Conservation (phyloP, 2,888 invertebrate species). For the Nomada ruficornis region DNA sequence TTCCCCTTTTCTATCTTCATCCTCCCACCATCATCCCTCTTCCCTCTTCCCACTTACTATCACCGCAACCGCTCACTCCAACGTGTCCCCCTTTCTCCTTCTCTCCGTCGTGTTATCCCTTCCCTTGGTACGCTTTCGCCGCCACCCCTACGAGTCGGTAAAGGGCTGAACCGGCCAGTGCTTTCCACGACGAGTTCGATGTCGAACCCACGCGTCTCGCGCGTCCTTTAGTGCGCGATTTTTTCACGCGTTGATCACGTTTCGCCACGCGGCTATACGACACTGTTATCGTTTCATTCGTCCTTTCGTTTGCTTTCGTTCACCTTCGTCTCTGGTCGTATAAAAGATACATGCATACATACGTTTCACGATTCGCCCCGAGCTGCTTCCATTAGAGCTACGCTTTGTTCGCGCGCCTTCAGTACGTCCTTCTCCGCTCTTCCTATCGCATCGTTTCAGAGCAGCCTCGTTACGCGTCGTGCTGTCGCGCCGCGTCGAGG, state of each 20-base stretch:
- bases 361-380: not conserved
- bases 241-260: slow-evolving; percentile 34
- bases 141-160: slow-evolving; percentile 69
- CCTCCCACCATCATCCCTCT: slow-evolving; percentile 47
- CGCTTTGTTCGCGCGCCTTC: slow-evolving; percentile 36
- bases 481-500: slow-evolving; percentile 16
- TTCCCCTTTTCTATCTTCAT: slow-evolving; percentile 54
- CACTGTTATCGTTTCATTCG: not conserved
- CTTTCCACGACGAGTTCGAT: slow-evolving; percentile 78
- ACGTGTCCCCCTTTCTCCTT: slow-evolving; percentile 18
- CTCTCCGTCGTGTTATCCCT: slow-evolving; percentile 63
- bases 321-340: not conserved
- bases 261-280: slow-evolving; percentile 25
- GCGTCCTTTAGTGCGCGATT: slow-evolving; percentile 38
- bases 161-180: slow-evolving; percentile 81
- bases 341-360: not conserved
- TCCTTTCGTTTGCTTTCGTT: not conserved
- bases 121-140: slow-evolving; percentile 56
- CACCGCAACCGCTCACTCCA: slow-evolving; percentile 57
- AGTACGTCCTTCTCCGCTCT: not conserved
- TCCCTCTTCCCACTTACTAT: slow-evolving; percentile 61
- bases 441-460: slow-evolving; percentile 4
- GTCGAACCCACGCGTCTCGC: slow-evolving; percentile 68
- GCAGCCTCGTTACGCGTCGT: slow-evolving; percentile 25
- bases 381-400: slow-evolving; percentile 14